Base-by-base conservation (phyloP, 2,113 vertebrate species). In the Etia nguti region DNA sequence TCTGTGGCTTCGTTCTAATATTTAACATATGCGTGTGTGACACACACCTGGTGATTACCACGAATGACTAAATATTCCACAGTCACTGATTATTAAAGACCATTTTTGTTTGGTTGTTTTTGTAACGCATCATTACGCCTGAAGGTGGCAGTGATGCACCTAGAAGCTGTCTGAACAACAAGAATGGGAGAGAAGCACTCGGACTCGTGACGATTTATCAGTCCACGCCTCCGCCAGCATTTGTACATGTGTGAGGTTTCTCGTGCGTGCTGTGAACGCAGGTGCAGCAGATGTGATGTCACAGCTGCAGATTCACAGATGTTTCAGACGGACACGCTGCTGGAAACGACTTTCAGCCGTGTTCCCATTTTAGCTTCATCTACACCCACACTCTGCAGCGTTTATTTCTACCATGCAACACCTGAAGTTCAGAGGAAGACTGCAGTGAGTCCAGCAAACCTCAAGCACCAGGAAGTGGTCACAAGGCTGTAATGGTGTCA, bases 161-260 rank as follows among this genome's bases (percentile, higher is more conserved):
- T 36, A 65, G 10, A 65, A 36, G 60, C 60, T 8, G 60, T 34
- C 16, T 65, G 60, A 38, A 0, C 60, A 22, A 0, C 31, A 2
- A 65, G 34, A 1, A 13, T 38, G 6, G 1, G 18, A 62, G 31
- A n/a, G 20, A 65, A n/a, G 1, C 0, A 22, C 31, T 65, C 18
- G 0, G 20, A 1, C 59, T 36, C 6, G 0, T n/a, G 59, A 0
- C 10, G 59, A 0, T 2, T 60, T 60, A 60, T 62, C 0, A 20
- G 20, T 36, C 0, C 13, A 0, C 8, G 15, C 1, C 38, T 4
- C 38, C 10, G 38, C 29, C 59, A 36, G 31, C 31, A 36, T 62
- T 0, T 1, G 10, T 36, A 62, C 31, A 3, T 56, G 38, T 41
- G 31, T 62, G 59, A 62, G 34, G 59, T 34, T 60, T 60, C 57